Conservation (phyloP, 1,140 invertebrate genomes). For the Zophobas atratus region DNA sequence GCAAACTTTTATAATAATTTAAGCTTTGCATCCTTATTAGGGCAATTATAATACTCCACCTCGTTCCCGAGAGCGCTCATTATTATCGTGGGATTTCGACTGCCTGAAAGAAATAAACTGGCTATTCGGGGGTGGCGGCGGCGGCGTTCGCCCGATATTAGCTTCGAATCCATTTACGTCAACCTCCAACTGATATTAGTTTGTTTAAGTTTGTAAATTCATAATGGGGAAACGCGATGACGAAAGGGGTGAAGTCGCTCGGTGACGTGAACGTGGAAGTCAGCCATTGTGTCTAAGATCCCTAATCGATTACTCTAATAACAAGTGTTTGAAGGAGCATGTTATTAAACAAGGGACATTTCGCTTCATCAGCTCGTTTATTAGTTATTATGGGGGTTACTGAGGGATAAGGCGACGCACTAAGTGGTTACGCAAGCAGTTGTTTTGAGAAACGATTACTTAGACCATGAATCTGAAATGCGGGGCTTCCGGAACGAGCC, state of each 20-base stretch:
- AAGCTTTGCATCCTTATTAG: conserved; percentile 62
- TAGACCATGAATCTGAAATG: conserved; percentile 57
- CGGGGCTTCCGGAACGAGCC: conserved; percentile 46
- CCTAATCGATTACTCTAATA: conserved; percentile 58
- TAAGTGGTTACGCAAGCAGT: conserved; percentile 52
- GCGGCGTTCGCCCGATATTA: conserved; percentile 15
- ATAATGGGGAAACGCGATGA: conserved; percentile 45
- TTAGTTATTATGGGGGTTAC: conserved; percentile 59
- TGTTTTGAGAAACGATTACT: conserved; percentile 52
- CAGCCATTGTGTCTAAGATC: conserved; percentile 54
- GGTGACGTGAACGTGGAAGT: conserved; percentile 44
- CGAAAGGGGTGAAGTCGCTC: conserved; percentile 50
- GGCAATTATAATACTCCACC: conserved; percentile 60
- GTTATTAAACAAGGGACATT: conserved; percentile 61
- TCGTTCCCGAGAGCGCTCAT: conserved; percentile 46
- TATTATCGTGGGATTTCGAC: conserved; percentile 36
- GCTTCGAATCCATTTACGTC: conserved; percentile 53
- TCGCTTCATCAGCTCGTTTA: conserved; percentile 62
- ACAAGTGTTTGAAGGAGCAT: conserved; percentile 56
- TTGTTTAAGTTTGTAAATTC: conserved; percentile 55
- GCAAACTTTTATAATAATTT: conserved; percentile 63
- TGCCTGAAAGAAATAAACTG: conserved; percentile 16
- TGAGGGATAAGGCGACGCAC: conserved; percentile 49
- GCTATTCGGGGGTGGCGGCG: not conserved
- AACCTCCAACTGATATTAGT: conserved; percentile 54